Conservation (phyloP, 1,140 invertebrate species). For the Paralvinella palmiformis region DNA sequence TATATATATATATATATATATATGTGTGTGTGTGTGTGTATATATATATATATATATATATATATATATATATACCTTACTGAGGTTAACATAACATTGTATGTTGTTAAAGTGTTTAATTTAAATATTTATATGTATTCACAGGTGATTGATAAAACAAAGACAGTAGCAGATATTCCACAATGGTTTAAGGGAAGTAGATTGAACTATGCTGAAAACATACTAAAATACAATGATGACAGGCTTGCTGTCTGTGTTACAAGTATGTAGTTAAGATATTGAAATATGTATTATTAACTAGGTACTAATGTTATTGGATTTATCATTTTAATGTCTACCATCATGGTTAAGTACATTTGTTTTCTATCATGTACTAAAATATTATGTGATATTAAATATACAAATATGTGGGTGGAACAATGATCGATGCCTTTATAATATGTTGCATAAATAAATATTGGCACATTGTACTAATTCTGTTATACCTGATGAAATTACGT, state of each 20-base stretch:
- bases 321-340: too few relatives aligned
- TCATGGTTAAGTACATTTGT: too few relatives aligned
- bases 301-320: background rate
- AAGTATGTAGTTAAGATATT: slow-evolving; percentile 31
- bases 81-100: slow-evolving; percentile 3
- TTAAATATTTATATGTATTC: slow-evolving; percentile 8
- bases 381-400: too few relatives aligned
- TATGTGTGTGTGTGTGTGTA: background rate
- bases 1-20: slow-evolving; percentile 16
- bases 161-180: slow-evolving; percentile 49
- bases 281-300: background rate
- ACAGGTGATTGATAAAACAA: slow-evolving; percentile 46
- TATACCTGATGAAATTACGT: background rate
- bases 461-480: background rate
- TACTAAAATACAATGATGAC: slow-evolving; percentile 43
- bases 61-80: slow-evolving; percentile 7
- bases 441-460: background rate
- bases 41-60: slow-evolving; percentile 7
- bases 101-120: background rate
- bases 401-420: too few relatives aligned
- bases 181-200: slow-evolving; percentile 51
- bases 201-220: slow-evolving; percentile 55
- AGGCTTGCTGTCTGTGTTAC: slow-evolving; percentile 50
- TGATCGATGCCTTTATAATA: background rate
- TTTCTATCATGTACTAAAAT: too few relatives aligned